Base-by-base conservation (phyloP, 23 tunicate genomes). In the Phallusia fumigata region DNA sequence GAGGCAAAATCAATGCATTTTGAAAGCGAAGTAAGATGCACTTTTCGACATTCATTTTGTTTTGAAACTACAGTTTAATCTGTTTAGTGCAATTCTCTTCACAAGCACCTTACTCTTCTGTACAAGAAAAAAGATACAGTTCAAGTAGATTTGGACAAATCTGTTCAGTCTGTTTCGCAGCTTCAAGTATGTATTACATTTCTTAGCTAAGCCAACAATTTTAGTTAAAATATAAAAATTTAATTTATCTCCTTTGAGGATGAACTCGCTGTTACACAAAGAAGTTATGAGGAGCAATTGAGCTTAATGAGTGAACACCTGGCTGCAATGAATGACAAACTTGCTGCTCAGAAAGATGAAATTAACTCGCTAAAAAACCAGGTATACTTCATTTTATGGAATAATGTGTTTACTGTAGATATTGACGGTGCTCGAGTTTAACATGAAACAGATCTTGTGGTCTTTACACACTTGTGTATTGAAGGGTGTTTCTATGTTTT, bases 281-380 rank as follows among this genome's bases (percentile, higher is more conserved):
- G 89, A 64, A 94, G 64, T 53, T 94, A 94, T 64, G 98, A 94
- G 44, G 94, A 89, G 30, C 92, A 94, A 65, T 64, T 94, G 0
- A 89, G 95, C 74, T 65, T 89, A 31, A 94, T 94, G 98, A 94
- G 94, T 76, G 98, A 94, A 73, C 98, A 94, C 79, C 82, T 94
- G 74, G 89, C 98, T 30, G 88, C 89, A 0, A 85, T 94, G 98
- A 94, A 94, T 78, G 98, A 94, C 65, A 94, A 94, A 75, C 83
- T 94, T 19, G 83, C 89, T 0, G 33, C 90, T 36, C 98, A 94
- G 83, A 87, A 89, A 83, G 98, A 94, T 85, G 90, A 89, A 79
- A 94, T 94, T 58, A 90, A 92, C 22, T 83, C 53, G 21, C 73
- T 92, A 26, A 92, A 92, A 76, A 64, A 49, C 3, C 83, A 84